A percentile compares a stretch with the other conserved stretches of the same genome.
Conservation (phyloP, 2,113 vertebrate species). For the Tor tambroides region DNA sequence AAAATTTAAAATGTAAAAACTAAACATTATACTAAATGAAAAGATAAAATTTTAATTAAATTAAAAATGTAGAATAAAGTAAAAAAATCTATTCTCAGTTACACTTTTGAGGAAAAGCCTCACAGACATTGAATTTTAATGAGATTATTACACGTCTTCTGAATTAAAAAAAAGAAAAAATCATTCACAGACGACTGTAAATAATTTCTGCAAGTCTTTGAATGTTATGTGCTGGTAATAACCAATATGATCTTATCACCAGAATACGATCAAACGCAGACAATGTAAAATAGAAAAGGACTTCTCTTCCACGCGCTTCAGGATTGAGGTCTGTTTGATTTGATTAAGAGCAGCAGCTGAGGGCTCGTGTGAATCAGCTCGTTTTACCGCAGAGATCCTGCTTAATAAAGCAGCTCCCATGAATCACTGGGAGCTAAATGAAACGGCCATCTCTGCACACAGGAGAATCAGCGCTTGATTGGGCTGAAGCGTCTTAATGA, state of each 20-base stretch:
- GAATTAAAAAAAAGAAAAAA: not conserved
- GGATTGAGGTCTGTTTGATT: not conserved
- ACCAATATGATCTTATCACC: not conserved
- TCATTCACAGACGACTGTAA: not conserved
- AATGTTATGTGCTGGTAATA: not conserved
- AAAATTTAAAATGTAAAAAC: not conserved
- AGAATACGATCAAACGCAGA: not conserved
- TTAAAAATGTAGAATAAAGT: not conserved
- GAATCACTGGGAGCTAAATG: constrained; percentile 40
- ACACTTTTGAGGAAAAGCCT: not conserved
- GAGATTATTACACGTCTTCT: not conserved
- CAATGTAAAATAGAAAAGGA: not conserved
- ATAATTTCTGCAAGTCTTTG: not conserved
- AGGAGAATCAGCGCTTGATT: constrained; percentile 43
- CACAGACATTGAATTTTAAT: not conserved
- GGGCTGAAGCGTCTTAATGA: constrained; percentile 46
- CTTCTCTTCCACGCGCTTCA: not conserved
- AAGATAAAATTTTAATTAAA: not conserved
- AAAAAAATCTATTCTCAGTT: not conserved
- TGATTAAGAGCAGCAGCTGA: not conserved
- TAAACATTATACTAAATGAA: not conserved
- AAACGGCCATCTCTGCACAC: constrained; percentile 24
- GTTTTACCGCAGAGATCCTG: constrained; percentile 23
- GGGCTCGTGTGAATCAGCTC: constrained; percentile 12
- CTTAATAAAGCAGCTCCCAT: constrained; percentile 43